phyloP scores from a whole-genome alignment of 2,888 invertebrate genomes.

The Nomada lathburiana region DNA sequence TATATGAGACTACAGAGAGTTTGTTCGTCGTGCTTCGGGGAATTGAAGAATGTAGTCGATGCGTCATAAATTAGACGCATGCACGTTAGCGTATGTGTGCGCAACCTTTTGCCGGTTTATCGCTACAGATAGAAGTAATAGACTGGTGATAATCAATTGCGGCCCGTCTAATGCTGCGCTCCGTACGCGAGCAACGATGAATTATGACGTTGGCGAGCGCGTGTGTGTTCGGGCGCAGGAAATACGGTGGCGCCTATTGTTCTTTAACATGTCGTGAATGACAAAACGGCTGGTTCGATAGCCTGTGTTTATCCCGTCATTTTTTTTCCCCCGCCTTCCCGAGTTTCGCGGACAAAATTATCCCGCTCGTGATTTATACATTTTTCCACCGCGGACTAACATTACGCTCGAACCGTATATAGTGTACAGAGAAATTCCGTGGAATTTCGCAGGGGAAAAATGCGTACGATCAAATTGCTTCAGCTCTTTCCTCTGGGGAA shows the following conservation, averaged over 20 bases:
- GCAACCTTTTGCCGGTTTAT: conserved; percentile 37
- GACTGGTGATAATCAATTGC: conserved; percentile 42
- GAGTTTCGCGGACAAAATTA: background rate
- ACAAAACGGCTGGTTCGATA: conserved; percentile 11
- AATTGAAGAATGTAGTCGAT: conserved; percentile 3
- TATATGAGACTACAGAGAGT: background rate
- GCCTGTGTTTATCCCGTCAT: background rate
- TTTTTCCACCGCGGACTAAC: background rate
- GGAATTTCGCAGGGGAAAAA: background rate
- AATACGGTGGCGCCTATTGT: conserved; percentile 20
- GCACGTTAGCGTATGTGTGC: conserved; percentile 12
- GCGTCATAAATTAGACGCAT: conserved; percentile 30
- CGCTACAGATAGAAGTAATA: conserved; percentile 22
- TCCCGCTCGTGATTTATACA: background rate
- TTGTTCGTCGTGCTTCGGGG: background rate
- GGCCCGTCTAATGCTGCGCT: conserved; percentile 24
- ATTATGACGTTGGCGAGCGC: conserved; percentile 27
- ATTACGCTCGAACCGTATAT: too few relatives aligned
- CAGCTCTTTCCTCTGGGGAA: background rate
- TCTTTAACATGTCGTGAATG: conserved; percentile 10
- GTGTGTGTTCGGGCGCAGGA: conserved; percentile 13
- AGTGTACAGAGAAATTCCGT: background rate
- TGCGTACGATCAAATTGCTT: background rate
- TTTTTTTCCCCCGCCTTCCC: background rate
- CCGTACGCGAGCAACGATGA: conserved; percentile 22